phyloP scores from a whole-genome alignment of 2,888 invertebrate genomes.

The Apantesis nais region DNA sequence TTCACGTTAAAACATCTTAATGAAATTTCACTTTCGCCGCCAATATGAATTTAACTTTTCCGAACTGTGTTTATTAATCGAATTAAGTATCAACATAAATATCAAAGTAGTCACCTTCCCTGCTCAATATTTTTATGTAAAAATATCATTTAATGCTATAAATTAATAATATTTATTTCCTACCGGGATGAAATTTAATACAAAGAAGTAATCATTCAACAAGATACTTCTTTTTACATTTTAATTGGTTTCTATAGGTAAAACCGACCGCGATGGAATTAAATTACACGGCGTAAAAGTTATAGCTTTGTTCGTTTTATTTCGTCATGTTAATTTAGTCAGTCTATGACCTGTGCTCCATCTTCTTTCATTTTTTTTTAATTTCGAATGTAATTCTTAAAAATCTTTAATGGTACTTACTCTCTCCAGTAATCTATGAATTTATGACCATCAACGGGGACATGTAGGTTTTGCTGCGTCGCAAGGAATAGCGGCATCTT shows the following conservation, averaged over 20 bases:
- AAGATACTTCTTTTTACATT: not conserved
- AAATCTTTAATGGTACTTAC: conserved; percentile 84
- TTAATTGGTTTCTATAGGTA: not conserved
- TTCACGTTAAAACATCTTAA: too few species aligned
- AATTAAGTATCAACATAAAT: too few species aligned
- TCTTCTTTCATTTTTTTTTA: not conserved
- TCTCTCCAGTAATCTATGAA: conserved; percentile 97
- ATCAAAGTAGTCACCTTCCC: too few species aligned
- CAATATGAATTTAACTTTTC: too few species aligned
- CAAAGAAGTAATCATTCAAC: too few species aligned
- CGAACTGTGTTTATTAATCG: too few species aligned
- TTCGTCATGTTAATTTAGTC: not conserved
- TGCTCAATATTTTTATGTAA: too few species aligned
- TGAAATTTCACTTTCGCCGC: too few species aligned
- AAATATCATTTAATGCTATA: too few species aligned
- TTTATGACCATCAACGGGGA: conserved; percentile 91
- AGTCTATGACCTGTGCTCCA: not conserved
- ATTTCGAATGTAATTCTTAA: not conserved
- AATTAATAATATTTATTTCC: too few species aligned
- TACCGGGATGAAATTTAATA: too few species aligned
- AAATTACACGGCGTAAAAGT: not conserved
- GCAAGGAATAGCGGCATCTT: conserved; percentile 97
- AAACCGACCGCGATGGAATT: not conserved
- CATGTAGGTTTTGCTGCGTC: conserved; percentile 90
- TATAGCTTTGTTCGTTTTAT: not conserved